Evolutionary conservation across 2,113 vertebrate genomes (phyloP).

Genomic region (Tychaedon coryphoeus): DNA sequence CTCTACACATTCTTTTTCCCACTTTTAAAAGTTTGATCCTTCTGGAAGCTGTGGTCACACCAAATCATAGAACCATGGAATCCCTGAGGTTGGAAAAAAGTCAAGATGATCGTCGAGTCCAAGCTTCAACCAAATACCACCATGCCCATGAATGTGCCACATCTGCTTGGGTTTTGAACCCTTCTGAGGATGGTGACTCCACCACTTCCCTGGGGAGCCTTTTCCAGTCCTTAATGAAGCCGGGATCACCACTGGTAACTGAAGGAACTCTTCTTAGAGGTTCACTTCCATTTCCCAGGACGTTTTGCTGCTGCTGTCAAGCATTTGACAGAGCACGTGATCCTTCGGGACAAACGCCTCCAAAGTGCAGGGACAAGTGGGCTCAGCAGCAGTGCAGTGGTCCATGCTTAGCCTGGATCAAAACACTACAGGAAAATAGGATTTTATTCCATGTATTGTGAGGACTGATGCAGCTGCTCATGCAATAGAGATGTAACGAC

Average conservation of each 20-base stretch:
- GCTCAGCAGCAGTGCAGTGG: neutral
- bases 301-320: neutral
- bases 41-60: neutral
- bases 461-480: neutral
- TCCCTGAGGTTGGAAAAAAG: neutral
- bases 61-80: accelerated
- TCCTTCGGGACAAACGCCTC: neutral
- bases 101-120: neutral
- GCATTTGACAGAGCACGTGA: accelerated
- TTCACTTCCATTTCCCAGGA: neutral
- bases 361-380: neutral
- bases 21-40: neutral
- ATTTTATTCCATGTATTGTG: neutral
- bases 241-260: neutral
- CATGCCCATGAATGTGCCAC: accelerated
- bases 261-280: neutral
- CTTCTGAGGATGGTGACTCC: neutral
- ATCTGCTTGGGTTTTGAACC: neutral
- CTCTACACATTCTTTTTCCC: neutral
- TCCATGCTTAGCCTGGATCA: neutral
- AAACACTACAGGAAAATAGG: neutral
- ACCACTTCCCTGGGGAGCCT: neutral
- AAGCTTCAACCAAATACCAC: neutral
- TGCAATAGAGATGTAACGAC: neutral
- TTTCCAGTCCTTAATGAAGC: accelerated